These are phyloP conservation scores for Zelleria hepariella DNA, from an alignment of 2,888 invertebrate species.

Conservation along the genomic window DNA sequence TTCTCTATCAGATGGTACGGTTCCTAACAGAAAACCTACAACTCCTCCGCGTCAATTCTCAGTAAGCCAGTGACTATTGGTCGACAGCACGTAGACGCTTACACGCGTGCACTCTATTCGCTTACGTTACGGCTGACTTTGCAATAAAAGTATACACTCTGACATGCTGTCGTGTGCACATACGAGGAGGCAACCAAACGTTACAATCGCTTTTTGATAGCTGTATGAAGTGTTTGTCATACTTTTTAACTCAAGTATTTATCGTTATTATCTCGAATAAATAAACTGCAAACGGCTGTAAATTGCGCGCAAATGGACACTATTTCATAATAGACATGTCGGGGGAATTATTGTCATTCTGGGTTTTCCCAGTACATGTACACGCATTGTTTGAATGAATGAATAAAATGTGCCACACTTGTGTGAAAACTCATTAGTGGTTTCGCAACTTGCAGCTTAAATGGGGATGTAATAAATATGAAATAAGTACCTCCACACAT, in stretches of 20 bases:
- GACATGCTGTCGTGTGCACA: too few relatives aligned
- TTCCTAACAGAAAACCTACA: too few relatives aligned
- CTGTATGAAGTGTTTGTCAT: not conserved
- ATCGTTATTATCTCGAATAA: not conserved
- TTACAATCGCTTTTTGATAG: not conserved
- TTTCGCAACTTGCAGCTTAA: constrained; percentile 37
- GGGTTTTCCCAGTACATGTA: constrained; percentile 48
- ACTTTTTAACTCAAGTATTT: not conserved
- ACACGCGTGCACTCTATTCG: too few relatives aligned
- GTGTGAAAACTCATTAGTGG: constrained; percentile 47
- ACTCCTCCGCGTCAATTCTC: too few relatives aligned
- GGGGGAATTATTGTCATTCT: constrained; percentile 40
- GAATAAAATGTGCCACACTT: constrained; percentile 37
- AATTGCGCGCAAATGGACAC: not conserved
- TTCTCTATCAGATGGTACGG: too few relatives aligned
- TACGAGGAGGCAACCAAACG: not conserved
- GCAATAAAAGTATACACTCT: too few relatives aligned
- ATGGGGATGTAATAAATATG: not conserved
- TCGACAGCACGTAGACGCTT: too few relatives aligned
- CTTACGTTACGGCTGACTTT: too few relatives aligned
- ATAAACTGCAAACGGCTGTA: not conserved
- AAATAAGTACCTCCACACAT: not conserved
- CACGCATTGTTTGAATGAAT: constrained; percentile 38
- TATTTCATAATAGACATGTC: constrained; percentile 44
- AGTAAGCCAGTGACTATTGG: too few relatives aligned